These are phyloP conservation scores for Empis livida DNA, from an alignment of 2,888 invertebrate genomes.

Conservation along the genomic window DNA sequence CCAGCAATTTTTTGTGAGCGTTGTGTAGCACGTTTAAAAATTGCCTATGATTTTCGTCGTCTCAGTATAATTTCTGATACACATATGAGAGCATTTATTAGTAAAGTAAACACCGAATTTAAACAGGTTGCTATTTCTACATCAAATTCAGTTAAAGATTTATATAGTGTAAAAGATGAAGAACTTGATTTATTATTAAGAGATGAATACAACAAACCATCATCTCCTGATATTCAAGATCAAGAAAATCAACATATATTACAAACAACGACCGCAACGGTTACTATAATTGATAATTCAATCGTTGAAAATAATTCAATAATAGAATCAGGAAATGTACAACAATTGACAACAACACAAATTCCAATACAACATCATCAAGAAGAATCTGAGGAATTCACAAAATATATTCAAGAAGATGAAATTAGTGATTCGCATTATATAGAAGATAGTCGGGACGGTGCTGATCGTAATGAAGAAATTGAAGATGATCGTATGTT, in stretches of 20 bases:
- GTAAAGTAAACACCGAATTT: conserved; percentile 22
- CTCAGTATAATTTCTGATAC: conserved; percentile 20
- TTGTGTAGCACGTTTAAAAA: conserved; percentile 20
- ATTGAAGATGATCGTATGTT: conserved; percentile 3
- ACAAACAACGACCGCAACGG: not conserved
- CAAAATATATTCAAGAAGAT: not conserved
- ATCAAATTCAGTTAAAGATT: conserved; percentile 6
- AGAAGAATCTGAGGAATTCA: not conserved
- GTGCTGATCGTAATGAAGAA: not conserved
- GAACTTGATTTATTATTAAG: conserved; percentile 6
- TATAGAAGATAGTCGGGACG: no score
- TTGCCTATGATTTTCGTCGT: conserved; percentile 22
- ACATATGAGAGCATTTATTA: conserved; percentile 21
- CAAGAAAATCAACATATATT: no score
- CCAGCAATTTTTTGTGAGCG: conserved; percentile 21
- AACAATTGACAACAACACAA: not conserved
- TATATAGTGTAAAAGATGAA: conserved; percentile 8
- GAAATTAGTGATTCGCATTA: not conserved
- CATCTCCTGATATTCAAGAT: not conserved
- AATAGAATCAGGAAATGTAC: not conserved
- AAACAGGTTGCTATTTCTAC: conserved; percentile 19
- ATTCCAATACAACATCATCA: not conserved
- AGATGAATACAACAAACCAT: not conserved
- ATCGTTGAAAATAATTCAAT: not conserved
- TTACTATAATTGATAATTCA: not conserved